Evolutionary conservation across 2,797 vertebrate species (phyloP), one percentile per base, ranked within the genome.

Genomic region (Hephaestus fuliginosus): DNA sequence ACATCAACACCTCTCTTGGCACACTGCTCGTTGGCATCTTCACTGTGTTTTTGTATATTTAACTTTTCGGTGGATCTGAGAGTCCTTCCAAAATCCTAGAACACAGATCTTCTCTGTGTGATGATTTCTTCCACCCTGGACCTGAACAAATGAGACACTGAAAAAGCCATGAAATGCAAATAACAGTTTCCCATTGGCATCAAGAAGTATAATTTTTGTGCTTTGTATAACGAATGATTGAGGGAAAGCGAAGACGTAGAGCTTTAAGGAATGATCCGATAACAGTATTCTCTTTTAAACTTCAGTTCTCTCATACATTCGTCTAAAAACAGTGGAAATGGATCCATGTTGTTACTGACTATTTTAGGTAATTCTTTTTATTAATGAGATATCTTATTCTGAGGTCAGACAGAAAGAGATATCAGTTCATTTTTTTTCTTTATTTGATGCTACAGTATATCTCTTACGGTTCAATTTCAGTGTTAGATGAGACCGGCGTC

Each of bases 1-100:
- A 36, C 74, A 30, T 82, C 67, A 57, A 9, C 48, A 61, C 52
- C 44, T 76, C 49, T 39, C 48, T 49, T 57, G n/a, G 46, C 65
- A 43, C 12, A 6, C 22, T 66, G 77, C 64, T 70, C 25, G 1
- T 39, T 46, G 48, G 36, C 36, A 39, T 39, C 36, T 39, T 39
- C 36, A 39, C 36, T 39, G 36, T 39, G 36, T 39, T 39, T 39
- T 68, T 74, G 20, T 69, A 22, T 51, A 9, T 70, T 57, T 43
- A 46, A 77, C 30, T 44, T 12, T 0, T 15, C 33, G 1, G n/a
- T 20, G 44, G 33, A 55, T 36, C 58, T 49, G 15, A 61, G 20
- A 60, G 51, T 70, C 5, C 6, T 55, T 14, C 15, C 22, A 22
- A 18, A 58, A 22, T 30, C 53, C 4, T 2, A 15, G 15, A 44